Base-by-base conservation (phyloP, 2,797 vertebrate genomes). In the Girardinus metallicus region DNA sequence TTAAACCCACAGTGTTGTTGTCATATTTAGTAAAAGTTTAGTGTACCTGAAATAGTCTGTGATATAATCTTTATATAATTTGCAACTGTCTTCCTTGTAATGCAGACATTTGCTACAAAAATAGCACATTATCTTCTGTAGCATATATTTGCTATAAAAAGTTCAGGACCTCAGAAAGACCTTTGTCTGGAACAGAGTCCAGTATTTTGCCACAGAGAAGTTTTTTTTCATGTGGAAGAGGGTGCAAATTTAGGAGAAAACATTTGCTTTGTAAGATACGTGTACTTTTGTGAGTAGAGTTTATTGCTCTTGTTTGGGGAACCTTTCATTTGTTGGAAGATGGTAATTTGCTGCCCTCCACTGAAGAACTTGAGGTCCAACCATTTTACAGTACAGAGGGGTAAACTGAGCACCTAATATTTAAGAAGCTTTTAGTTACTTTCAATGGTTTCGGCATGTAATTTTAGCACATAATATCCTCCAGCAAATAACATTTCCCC, bases 401-500 rank as follows among this genome's bases (percentile, higher is more conserved):
- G 39, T n/a, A 15, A 43, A 26, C 16, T 75, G 26, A 75, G 21
- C 26, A n/a, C 12, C 15, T 53, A 39, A 26, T 55, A 29, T 41
- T 55, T 41, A 29, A 16, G 51, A 39, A 57, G 73, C 9, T n/a
- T 29, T 39, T 41, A 4, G 51, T 41, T 74, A 23, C 53, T 57
- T 57, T 43, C 7, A 23, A 10, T 74, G 34, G 36, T n/a, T 23
- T 26, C 15, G 1, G 23, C 36, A 41, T 41, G 73, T 41, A 13
- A 74, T 57, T 57, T 60, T 75, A 75, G 34, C 26, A n/a, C 53
- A 75, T 57, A 60, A 75, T 43, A 29, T 44, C 29, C 41, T 57
- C 12, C 72, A 71, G 71, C 39, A 76, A 46, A 60, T 31, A 57
- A 57, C 43, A 53, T 18, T 41, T 18, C 29, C 9, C 41, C 12